Evolutionary conservation across 2,797 vertebrate species (phyloP).

Genomic region (Clarias platycephalus): DNA sequence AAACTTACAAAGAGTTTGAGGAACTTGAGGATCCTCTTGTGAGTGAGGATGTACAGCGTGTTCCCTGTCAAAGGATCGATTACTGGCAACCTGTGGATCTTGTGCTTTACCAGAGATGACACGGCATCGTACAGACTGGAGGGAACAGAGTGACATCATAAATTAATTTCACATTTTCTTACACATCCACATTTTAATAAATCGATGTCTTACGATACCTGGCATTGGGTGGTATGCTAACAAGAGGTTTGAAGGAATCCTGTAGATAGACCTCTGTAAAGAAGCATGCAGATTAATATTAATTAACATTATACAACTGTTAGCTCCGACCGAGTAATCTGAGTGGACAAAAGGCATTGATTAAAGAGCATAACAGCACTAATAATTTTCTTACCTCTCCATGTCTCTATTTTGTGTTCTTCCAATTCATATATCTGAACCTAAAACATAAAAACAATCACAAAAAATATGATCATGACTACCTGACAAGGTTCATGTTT

Average conservation of each 20-base stretch:
- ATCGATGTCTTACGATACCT: constrained; percentile 73
- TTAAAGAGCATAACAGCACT: no score
- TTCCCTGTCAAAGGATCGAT: constrained; percentile 94
- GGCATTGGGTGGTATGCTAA: constrained; percentile 94
- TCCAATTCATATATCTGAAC: constrained; percentile 98
- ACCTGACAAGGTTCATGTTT: not conserved
- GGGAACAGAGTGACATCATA: constrained; percentile 11
- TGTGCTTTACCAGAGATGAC: constrained; percentile 91
- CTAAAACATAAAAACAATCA: constrained; percentile 66
- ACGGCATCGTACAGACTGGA: constrained; percentile 92
- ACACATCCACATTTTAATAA: not conserved
- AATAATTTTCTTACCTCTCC: constrained; percentile 83
- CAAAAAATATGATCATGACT: not conserved
- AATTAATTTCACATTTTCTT: not conserved
- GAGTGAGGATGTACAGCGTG: constrained; percentile 96
- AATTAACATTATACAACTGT: not conserved
- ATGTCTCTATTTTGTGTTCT: constrained; percentile 98
- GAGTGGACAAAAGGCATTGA: no score
- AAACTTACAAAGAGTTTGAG: constrained; percentile 94
- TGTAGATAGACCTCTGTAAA: constrained; percentile 89
- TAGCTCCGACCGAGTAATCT: no score
- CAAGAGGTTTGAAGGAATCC: constrained; percentile 95
- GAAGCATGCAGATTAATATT: not conserved
- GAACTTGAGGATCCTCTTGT: constrained; percentile 98
- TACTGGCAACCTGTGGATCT: constrained; percentile 96